These are phyloP conservation scores for Lomographa bimaculata DNA, from an alignment of 2,888 invertebrate species.

Conservation along the genomic window DNA sequence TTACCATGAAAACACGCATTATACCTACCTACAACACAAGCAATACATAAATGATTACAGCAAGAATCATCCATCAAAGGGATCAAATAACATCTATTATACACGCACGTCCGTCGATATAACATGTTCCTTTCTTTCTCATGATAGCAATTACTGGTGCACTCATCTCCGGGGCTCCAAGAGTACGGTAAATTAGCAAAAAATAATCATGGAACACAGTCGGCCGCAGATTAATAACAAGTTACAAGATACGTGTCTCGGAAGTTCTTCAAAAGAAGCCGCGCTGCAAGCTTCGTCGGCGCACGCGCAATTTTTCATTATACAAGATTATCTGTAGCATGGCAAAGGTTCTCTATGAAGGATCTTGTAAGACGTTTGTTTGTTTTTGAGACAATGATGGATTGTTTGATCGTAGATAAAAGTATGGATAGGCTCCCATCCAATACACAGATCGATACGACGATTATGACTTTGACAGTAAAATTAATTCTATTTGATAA, in stretches of 20 bases:
- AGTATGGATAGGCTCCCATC: too few species aligned
- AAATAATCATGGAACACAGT: conserved; percentile 52
- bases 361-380: conserved; percentile 16
- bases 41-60: too few species aligned
- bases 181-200: conserved; percentile 72
- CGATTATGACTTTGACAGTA: too few species aligned
- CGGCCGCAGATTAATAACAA: conserved; percentile 21
- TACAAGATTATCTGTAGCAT: conserved; percentile 27
- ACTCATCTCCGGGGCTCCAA: conserved; percentile 43
- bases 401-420: conserved; percentile 15
- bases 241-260: conserved; percentile 21
- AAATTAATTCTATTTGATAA: background rate
- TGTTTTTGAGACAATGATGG: conserved; percentile 19
- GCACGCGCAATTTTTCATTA: conserved; percentile 24
- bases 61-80: conserved; percentile 27
- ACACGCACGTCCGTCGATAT: conserved; percentile 25
- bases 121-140: conserved; percentile 33
- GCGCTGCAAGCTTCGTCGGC: conserved; percentile 12
- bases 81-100: conserved; percentile 29
- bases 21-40: too few species aligned
- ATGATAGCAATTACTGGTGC: conserved; percentile 38
- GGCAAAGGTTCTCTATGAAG: conserved; percentile 9
- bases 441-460: too few species aligned
- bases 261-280: conserved; percentile 30
- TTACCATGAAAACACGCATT: too few species aligned